Evolutionary conservation across 2,113 vertebrate species (phyloP).

Genomic region (Australoheros scitulus): DNA sequence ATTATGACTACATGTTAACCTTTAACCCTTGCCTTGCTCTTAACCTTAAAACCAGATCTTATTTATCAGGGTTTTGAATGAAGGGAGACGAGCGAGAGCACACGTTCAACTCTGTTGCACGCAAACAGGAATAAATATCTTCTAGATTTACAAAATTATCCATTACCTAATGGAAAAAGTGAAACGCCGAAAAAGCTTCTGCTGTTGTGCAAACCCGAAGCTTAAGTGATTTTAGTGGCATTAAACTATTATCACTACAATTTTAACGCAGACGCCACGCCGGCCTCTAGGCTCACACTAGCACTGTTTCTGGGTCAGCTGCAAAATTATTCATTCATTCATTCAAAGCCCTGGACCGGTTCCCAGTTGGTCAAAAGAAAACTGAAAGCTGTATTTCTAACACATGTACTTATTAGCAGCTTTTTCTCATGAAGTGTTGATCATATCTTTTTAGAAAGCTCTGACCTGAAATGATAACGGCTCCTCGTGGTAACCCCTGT

Average conservation of each 20-base stretch:
- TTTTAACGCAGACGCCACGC: neutral
- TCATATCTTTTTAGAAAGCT: neutral
- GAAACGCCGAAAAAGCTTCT: slow-evolving; percentile 16
- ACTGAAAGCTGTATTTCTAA: neutral
- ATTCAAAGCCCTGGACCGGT: neutral
- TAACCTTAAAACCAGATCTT: neutral
- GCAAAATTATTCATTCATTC: neutral
- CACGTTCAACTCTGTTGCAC: neutral
- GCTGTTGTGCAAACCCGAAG: slow-evolving; percentile 20
- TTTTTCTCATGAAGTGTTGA: neutral
- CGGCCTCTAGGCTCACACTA: neutral
- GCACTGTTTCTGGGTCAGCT: neutral
- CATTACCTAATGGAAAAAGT: slow-evolving; percentile 50
- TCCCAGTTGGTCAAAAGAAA: neutral
- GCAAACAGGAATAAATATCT: neutral
- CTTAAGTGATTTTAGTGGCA: slow-evolving; percentile 31
- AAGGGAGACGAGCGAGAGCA: neutral
- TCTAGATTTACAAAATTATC: neutral
- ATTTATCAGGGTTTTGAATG: neutral
- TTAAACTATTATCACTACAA: neutral
- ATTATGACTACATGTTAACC: neutral
- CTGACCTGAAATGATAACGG: neutral
- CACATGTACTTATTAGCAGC: neutral
- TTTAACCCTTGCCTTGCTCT: neutral
- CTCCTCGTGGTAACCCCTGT: neutral